Base-by-base conservation (phyloP, 2,797 vertebrate genomes). In the Anabacerthia variegaticeps region DNA sequence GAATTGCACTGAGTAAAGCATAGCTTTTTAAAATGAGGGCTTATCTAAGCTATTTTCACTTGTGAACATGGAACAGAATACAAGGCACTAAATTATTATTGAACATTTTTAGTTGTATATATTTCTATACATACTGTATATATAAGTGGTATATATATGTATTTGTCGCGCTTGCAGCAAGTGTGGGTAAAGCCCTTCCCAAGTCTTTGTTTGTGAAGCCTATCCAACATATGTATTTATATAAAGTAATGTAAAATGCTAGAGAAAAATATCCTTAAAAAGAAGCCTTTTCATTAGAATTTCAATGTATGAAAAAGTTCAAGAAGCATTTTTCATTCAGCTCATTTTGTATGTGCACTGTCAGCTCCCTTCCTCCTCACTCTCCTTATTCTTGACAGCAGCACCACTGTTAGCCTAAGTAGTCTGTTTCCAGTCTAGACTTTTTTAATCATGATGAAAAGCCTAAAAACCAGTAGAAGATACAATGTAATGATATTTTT, bases 381-480 rank as follows among this genome's bases (percentile, higher is more conserved):
- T 46, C 17, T 77, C 58, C 41, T 85, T 39, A 52, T 59, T 37
- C 56, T 79, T 85, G 51, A 94, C 92, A 96, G 55, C 67, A 95
- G n/a, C 28, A 46, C 52, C 37, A 49, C 26, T 62, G 41, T 83
- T 65, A 91, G 39, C 16, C 30, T 75, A 88, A 92, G 79, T 10
- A 81, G 76, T 75, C 92, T 85, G 41, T 85, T 96, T 96, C 87
- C 34, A 16, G 55, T 85, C 79, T 83, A 85, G 36, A 67, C 81
- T 94, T 72, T 59, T 86, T 93, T 85, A 95, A 94, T 83, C 82
- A 73, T 68, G 75, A 76, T 24, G 56, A 87, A 95, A 91, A 96
- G 36, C 82, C 58, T 88, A 90, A 97, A 95, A 92, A 56, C 46
- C 80, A 85, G 89, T 59, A 91, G 66, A 96, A 87, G 34, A 51